These are phyloP conservation scores for Oscheius sp. DNA, from an alignment of 1,140 invertebrate genomes.

Conservation along the genomic window DNA sequence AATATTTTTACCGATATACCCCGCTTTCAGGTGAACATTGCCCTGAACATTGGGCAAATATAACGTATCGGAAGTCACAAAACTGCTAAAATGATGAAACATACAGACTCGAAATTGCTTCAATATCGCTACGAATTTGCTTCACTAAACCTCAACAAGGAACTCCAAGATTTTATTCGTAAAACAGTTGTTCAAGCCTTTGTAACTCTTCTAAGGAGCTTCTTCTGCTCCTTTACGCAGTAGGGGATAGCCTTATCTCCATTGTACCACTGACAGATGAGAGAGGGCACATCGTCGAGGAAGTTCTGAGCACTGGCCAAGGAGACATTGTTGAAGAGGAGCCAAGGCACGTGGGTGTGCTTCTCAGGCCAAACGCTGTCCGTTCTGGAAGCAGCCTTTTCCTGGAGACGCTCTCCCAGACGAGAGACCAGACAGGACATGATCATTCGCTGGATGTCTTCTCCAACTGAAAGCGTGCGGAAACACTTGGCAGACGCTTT, in stretches of 20 bases:
- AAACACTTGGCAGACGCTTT: conserved; percentile 36
- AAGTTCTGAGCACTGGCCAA: conserved; percentile 16
- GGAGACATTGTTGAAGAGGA: conserved; percentile 32
- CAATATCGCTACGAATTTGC: too few species aligned
- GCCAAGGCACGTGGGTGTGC: conserved; percentile 29
- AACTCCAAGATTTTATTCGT: too few species aligned
- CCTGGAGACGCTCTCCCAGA: conserved; percentile 11
- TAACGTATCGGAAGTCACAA: too few species aligned
- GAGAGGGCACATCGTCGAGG: conserved; percentile 18
- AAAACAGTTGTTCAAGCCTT: too few species aligned
- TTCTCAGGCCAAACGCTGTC: conserved; percentile 36
- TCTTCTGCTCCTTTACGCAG: conserved; percentile 13
- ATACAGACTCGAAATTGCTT: too few species aligned
- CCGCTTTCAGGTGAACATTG: too few species aligned
- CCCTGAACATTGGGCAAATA: too few species aligned
- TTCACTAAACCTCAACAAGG: too few species aligned
- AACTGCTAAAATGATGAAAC: too few species aligned
- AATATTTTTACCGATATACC: too few species aligned
- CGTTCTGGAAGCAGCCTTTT: conserved; percentile 20
- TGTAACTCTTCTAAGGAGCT: too few species aligned
- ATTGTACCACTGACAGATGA: conserved; percentile 34
- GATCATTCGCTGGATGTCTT: conserved; percentile 30
- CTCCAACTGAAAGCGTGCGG: conserved; percentile 18
- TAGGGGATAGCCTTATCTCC: conserved; percentile 35
- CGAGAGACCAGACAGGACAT: conserved; percentile 26